A percentile compares a stretch with the other conserved stretches of the same genome.
Evolutionary conservation across 1,140 invertebrate species (phyloP).

Genomic region (Meloidogyne floridensis): DNA sequence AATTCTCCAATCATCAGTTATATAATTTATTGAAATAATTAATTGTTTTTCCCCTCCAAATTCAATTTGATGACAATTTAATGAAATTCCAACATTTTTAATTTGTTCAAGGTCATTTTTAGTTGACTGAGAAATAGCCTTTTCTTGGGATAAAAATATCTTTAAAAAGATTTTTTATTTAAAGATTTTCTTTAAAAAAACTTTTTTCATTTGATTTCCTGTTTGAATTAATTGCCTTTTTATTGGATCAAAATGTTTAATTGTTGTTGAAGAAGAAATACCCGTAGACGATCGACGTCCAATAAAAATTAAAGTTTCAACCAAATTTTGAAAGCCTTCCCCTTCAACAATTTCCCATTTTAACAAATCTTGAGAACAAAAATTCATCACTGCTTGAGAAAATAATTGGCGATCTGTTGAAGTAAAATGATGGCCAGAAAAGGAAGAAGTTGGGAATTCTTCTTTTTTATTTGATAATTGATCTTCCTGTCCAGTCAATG

Average conservation of each 20-base stretch:
- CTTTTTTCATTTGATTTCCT: conserved; percentile 23
- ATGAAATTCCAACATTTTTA: conserved; percentile 45
- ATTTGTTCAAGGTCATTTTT: conserved; percentile 40
- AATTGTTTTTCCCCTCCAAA: conserved; percentile 42
- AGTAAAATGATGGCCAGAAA: conserved; percentile 54
- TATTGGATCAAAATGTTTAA: conserved; percentile 37
- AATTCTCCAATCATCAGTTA: conserved; percentile 54
- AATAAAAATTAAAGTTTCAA: conserved; percentile 58
- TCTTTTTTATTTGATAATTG: neutral
- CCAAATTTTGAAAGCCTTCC: conserved; percentile 56
- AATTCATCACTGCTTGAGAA: conserved; percentile 56
- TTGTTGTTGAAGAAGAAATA: conserved; percentile 32
- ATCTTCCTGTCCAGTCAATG: neutral
- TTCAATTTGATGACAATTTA: conserved; percentile 44
- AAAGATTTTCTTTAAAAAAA: neutral
- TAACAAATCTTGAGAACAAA: conserved; percentile 60
- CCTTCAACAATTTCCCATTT: conserved; percentile 58
- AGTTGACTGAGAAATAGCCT: conserved; percentile 34
- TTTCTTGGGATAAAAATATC: conserved; percentile 37
- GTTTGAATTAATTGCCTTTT: conserved; percentile 25
- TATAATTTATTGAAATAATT: conserved; percentile 45
- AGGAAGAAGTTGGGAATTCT: conserved; percentile 31
- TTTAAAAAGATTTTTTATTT: conserved; percentile 8
- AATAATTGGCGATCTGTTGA: conserved; percentile 56
- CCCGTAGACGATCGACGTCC: conserved; percentile 43